Evolutionary conservation across 2,113 vertebrate genomes (phyloP), one percentile per base, ranked within the genome.

Genomic region (Cygnus atratus): DNA sequence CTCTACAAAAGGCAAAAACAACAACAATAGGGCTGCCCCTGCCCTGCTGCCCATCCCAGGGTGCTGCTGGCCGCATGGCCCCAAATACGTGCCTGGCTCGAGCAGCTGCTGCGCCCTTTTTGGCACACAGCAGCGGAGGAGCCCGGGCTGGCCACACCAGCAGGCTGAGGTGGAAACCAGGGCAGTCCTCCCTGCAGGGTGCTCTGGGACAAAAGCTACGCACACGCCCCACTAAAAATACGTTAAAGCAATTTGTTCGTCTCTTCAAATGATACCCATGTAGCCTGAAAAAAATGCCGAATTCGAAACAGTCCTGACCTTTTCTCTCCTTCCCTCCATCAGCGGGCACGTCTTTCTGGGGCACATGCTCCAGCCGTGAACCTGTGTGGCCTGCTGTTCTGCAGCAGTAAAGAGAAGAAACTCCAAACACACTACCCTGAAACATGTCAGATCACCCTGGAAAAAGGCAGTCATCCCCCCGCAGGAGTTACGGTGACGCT

Each of bases 31-130:
- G n/a, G 29, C 43, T 86, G 46, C 14, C 19, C n/a, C 50, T 41
- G 13, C 12, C 19, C 58, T 26, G 1, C 35, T 0, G 0, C 33
- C 37, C 4, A 0, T 29, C 15, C 44, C 0, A 0, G 26, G 17
- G 16, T 9, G 3, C 73, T 77, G 73, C 73, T 7, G 0, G 58
- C 48, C 25, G 46, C 10, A 20, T 22, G 46, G 46, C 19, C 46
- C 20, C 46, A 48, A 48, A 48, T 48, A 18, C 10, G 15, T 62
- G 35, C 61, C 61, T 25, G 15, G 35, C 35, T 24, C 9, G 9
- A 67, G 41, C 13, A 2, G 20, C 43, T 24, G 29, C 65, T 15
- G 65, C 7, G 0, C 17, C 39, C 9, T 0, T 0, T 8, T 13
- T 26, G 55, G 7, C 37, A 8, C 0, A 2, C 35, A 2, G 61